Evolutionary conservation across 1,140 invertebrate species (phyloP), one percentile per base, ranked within the genome.

Genomic region (Drosophila auraria): DNA sequence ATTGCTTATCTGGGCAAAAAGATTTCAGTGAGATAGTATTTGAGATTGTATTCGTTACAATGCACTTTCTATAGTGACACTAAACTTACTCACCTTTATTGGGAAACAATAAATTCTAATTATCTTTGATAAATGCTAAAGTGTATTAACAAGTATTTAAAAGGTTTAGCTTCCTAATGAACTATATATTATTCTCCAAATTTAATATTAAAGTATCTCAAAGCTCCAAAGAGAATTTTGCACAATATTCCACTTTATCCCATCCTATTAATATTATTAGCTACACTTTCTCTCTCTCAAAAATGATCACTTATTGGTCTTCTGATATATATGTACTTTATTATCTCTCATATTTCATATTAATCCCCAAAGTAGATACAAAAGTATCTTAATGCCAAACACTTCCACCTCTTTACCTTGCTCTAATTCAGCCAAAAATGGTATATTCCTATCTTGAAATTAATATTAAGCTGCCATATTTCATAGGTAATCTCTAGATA

Each of bases 401-500:
- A 11, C 15, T 23, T 54, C 36, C 14, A 14, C 7, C 33, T 36
- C 12, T 23, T 33, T 59, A 30, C 20, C 57, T 33, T 17, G 40
- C 40, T 65, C 25, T 36, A 15, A 44, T 30, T 42, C 20, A 11
- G 30, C 20, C n/a, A 71, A 62, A 59, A 70, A 62, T 23, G 57
- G 53, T 56, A 72, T 45, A 45, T 15, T 50, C 45, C 30, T 70
- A 70, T 70, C 66, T 14, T 5, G 1, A 36, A 49, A 66, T 65
- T 66, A 12, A 17, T 57, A 50, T 63, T 63, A 33, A 23, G 38
- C 49, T 30, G 30, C 60, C 36, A 38, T 47, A 38, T 50, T 44
- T 70, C 15, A 51, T 20, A 57, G 47, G 15, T 70, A 70, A 70
- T 66, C 30, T 61, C 65, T 33, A 68, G 44, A 64, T 44, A 44